Conservation (phyloP, 2,888 invertebrate genomes). For the Odontomyia ornata region DNA sequence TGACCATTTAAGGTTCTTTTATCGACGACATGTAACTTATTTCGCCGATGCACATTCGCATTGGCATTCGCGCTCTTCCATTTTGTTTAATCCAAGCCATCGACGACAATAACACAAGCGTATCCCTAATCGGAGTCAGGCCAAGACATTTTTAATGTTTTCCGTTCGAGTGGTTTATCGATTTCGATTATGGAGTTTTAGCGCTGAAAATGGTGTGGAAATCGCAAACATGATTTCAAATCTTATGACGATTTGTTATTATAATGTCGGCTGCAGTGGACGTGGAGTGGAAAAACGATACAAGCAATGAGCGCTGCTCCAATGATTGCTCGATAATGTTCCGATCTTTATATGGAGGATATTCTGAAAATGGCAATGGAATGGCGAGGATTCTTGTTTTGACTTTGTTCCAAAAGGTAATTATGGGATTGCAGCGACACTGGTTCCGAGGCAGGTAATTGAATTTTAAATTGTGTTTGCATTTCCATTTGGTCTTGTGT, state of each 20-base stretch:
- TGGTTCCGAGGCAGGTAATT: not conserved
- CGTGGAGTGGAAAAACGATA: conserved; percentile 19
- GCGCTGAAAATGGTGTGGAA: conserved; percentile 41
- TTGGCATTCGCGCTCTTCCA: conserved; percentile 31
- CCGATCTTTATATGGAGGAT: conserved; percentile 17
- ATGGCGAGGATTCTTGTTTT: conserved; percentile 12
- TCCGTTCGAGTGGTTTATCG: conserved; percentile 26
- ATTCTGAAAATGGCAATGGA: conserved; percentile 8
- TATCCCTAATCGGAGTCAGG: not conserved
- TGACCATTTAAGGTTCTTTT: conserved; percentile 41
- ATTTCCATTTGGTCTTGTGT: no score
- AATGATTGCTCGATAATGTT: conserved; percentile 28
- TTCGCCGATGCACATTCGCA: conserved; percentile 29
- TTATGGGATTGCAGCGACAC: not conserved
- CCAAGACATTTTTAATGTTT: conserved; percentile 1
- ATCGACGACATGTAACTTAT: conserved; percentile 31
- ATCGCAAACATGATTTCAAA: conserved; percentile 43
- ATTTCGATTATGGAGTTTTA: conserved; percentile 38
- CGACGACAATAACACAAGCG: not conserved
- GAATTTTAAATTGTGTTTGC: not conserved
- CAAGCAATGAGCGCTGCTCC: conserved; percentile 30
- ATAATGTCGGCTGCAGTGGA: conserved; percentile 20
- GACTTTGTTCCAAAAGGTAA: not conserved
- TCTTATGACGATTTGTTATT: conserved; percentile 45
- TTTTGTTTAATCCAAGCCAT: conserved; percentile 5